Base-by-base conservation (phyloP, 2,888 invertebrate species). In the Erebia palarica region DNA sequence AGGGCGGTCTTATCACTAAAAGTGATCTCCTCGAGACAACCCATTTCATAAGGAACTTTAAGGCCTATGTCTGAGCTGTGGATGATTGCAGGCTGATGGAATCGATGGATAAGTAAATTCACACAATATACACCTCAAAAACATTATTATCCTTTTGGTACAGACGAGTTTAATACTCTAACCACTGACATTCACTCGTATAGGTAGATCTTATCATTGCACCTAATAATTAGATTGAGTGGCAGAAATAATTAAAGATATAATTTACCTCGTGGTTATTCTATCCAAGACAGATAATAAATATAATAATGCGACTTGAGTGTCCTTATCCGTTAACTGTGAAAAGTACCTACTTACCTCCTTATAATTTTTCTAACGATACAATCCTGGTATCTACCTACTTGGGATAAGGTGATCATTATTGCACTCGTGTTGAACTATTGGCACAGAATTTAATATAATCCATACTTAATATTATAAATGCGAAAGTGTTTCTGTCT, bases 211-310 rank as follows among this genome's bases (percentile, higher is more conserved):
- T 47, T 47, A 47, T 47, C 47, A 47, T 51, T 51, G n/a, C 51
- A 51, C n/a, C 51, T n/a, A 36, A 7, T 55, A 55, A 18, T 16
- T 10, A 55, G 55, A 16, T 18, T 51, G 51, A 16, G 18, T 55
- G 18, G 10, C 55, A 16, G 51, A 51, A 51, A 51, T 55, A 55
- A 51, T 13, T 14, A 13, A 49, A 14, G 14, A 51, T 59, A 36
- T 42, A 44, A 42, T 60, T 60, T 44, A 42, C 16, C 42, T 60
- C 16, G 60, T 60, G 61, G 18, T 47, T 61, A 60, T 44, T 61
- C 36, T 44, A 47, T 61, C 44, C 44, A 47, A 61, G 16, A 44
- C 44, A 47, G 61, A 21, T 63, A 47, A 47, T 14, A 49, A 21
- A 60, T 21, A 49, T 47, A 63, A 49, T 44, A 63, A 47, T 21